Conservation (phyloP, 2,888 invertebrate species). For the Plagiodera versicolora region DNA sequence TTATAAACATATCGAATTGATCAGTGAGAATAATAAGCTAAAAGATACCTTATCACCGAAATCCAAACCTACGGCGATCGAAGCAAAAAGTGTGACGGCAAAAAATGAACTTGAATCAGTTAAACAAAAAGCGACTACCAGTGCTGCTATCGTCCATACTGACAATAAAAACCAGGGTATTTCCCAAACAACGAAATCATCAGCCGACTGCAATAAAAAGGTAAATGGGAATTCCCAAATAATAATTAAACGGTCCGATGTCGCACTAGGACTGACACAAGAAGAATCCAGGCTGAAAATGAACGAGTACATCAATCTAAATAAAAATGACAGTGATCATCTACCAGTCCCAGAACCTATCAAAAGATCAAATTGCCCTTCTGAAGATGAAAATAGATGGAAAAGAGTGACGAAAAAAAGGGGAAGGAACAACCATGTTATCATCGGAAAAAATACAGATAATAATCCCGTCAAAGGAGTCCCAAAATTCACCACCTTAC, state of each 20-base stretch:
- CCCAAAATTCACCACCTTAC: slow-evolving; percentile 8
- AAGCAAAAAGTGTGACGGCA: too few relatives aligned
- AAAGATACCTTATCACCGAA: too few relatives aligned
- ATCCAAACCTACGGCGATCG: too few relatives aligned
- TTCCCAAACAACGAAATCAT: slow-evolving; percentile 5
- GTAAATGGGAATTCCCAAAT: neutral
- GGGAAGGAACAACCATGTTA: slow-evolving; percentile 8
- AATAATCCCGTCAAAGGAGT: neutral
- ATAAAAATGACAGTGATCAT: neutral
- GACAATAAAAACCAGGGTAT: too few relatives aligned
- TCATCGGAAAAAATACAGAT: slow-evolving; percentile 2
- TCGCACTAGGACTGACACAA: neutral
- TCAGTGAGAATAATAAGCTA: too few relatives aligned
- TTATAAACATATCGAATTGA: too few relatives aligned
- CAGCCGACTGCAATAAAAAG: neutral
- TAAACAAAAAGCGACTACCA: too few relatives aligned
- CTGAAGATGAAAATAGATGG: neutral
- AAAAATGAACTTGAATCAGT: too few relatives aligned
- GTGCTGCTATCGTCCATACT: too few relatives aligned
- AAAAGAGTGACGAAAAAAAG: neutral
- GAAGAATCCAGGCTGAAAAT: slow-evolving; percentile 7
- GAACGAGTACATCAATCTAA: neutral
- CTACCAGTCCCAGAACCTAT: neutral
- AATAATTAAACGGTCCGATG: slow-evolving; percentile 7
- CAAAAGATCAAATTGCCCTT: neutral